phyloP scores from a whole-genome alignment of 2,113 vertebrate genomes.

The Guaruba guarouba region DNA sequence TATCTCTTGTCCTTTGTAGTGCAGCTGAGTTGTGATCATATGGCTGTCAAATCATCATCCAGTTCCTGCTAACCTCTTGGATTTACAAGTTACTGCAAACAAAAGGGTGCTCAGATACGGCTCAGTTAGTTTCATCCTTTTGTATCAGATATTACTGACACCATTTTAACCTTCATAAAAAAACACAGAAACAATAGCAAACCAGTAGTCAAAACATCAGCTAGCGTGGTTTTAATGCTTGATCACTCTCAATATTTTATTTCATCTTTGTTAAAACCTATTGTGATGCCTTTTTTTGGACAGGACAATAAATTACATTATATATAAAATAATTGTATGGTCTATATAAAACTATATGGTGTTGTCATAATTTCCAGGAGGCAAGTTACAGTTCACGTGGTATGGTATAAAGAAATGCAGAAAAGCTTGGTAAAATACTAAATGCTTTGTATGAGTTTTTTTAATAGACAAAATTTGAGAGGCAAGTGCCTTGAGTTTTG shows the following conservation, averaged over 20 bases:
- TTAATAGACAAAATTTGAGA: background rate
- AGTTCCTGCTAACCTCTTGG: background rate
- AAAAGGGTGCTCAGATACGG: background rate
- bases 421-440: background rate
- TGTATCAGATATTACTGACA: background rate
- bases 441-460: background rate
- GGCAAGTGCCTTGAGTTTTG: background rate
- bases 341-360: background rate
- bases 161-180: background rate
- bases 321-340: background rate
- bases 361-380: background rate
- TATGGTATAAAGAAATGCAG: background rate
- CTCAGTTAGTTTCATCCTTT: background rate
- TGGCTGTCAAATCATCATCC: background rate
- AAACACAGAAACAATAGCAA: background rate
- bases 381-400: background rate
- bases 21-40: background rate
- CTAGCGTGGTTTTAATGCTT: background rate
- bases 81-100: background rate
- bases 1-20: background rate
- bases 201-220: background rate
- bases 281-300: background rate
- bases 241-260: background rate
- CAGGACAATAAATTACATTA: background rate
- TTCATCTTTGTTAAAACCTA: background rate